These are phyloP conservation scores for Phenganax stokvisi DNA, from an alignment of 92 coral and sea anemone species.

Conservation along the genomic window DNA sequence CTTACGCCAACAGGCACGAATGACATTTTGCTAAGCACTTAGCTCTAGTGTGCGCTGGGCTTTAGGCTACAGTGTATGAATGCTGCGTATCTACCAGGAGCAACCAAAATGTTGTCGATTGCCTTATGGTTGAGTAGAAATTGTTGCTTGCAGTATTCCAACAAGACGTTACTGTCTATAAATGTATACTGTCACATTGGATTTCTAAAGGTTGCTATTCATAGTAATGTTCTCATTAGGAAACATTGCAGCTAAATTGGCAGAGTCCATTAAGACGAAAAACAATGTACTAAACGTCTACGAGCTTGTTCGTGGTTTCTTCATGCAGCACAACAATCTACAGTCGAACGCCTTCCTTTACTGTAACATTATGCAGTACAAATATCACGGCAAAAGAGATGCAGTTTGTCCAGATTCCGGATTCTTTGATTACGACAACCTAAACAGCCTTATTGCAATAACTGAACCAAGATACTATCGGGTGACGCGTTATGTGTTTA, in stretches of 20 bases:
- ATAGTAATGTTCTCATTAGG: neutral
- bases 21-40: too few species aligned
- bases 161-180: too few species aligned
- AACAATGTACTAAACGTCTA: constrained; percentile 46
- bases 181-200: too few species aligned
- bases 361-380: constrained; percentile 49
- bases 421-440: constrained; percentile 13
- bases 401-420: constrained; percentile 36
- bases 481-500: constrained; percentile 48
- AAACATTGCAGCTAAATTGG: constrained; percentile 40
- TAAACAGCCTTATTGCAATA: constrained; percentile 34
- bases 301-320: constrained; percentile 53
- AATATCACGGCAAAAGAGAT: constrained; percentile 44
- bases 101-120: too few species aligned
- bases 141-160: too few species aligned
- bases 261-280: constrained; percentile 26
- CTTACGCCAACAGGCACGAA: too few species aligned
- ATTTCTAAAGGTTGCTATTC: too few species aligned
- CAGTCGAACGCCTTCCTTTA: constrained; percentile 49
- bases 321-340: constrained; percentile 52
- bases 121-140: too few species aligned
- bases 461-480: constrained; percentile 14
- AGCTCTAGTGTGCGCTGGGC: too few species aligned
- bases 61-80: too few species aligned
- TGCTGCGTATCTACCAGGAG: too few species aligned